Base-by-base conservation (phyloP, 2,797 vertebrate genomes). In the Ambastaia sidthimunki region DNA sequence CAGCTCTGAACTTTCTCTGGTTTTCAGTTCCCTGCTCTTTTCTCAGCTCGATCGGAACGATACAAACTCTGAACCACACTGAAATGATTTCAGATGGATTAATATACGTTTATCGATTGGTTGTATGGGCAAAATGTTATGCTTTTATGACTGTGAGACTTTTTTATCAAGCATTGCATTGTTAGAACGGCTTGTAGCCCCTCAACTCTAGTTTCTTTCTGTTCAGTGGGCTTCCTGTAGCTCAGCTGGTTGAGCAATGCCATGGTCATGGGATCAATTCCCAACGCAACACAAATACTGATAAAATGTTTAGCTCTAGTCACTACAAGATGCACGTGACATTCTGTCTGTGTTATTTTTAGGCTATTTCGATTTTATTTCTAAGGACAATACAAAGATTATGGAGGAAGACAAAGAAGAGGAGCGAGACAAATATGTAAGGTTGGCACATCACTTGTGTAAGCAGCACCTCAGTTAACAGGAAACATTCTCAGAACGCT, bases 1-100 rank as follows among this genome's bases (percentile, higher is more conserved):
- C 69, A 66, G 69, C 31, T 57, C 48, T 55, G 69, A 48, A 72
- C 69, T 57, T 79, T 79, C 48, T 72, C 69, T 23, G 59, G 31
- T 16, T 65, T 71, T 72, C 47, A 44, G 23, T 55, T 79, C 44
- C 34, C 21, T 15, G 57, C 54, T 62, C 13, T 59, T 28, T 34
- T 28, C n/a, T 59, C 37, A 15, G 25, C n/a, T 34, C 12, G 23
- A 41, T 47, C 21, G 31, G 74, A 37, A 78, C 59, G n/a, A 19
- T 65, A 54, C 19, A 31, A 31, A 55, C 44, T 31, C 16, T 41
- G 59, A 78, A 57, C 67, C n/a, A 37, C 44, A 62, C 44, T 0
- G 15, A 77, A 77, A 68, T 76, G 2, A 67, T 66, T 68, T 76
- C 9, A 48, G 62, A 41, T 50, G 18, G 41, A 48, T 48, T 69